Conservation (phyloP, 2,113 vertebrate genomes). For the Rostratula benghalensis region DNA sequence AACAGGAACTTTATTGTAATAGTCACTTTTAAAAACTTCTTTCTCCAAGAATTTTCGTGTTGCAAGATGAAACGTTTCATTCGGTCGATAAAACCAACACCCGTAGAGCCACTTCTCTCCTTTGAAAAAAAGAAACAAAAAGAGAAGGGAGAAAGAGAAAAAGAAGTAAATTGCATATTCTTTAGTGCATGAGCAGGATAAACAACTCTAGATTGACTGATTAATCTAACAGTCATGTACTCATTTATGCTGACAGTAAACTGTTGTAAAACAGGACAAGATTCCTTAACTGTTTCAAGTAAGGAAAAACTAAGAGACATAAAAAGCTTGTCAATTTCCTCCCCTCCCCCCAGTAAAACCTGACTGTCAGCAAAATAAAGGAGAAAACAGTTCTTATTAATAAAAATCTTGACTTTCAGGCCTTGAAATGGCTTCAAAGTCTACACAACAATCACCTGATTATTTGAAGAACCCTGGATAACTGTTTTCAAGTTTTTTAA, state of each 20-base stretch:
- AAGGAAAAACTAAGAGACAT: neutral
- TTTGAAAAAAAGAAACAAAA: constrained; percentile 22
- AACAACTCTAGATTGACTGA: neutral
- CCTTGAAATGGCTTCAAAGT: neutral
- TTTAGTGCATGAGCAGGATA: neutral
- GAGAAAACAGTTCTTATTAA: neutral
- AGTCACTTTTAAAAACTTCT: constrained; percentile 99
- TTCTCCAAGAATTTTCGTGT: constrained; percentile 98
- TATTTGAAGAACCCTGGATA: neutral
- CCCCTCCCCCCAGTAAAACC: neutral
- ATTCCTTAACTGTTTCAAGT: neutral
- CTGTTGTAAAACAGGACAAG: neutral
- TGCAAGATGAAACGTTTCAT: constrained; percentile 97
- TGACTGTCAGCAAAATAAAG: neutral
- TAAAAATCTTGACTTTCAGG: neutral
- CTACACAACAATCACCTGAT: neutral
- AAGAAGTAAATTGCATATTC: neutral
- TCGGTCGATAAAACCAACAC: constrained; percentile 99
- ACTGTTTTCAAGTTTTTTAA: neutral
- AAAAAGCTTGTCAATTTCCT: neutral
- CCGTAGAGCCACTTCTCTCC: constrained; percentile 98
- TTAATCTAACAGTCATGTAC: neutral
- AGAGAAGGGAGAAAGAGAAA: neutral
- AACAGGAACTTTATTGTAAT: constrained; percentile 97
- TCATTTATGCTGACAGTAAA: neutral